Conservation (phyloP, 1,140 invertebrate species). For the Pseudomyrmex sp. region DNA sequence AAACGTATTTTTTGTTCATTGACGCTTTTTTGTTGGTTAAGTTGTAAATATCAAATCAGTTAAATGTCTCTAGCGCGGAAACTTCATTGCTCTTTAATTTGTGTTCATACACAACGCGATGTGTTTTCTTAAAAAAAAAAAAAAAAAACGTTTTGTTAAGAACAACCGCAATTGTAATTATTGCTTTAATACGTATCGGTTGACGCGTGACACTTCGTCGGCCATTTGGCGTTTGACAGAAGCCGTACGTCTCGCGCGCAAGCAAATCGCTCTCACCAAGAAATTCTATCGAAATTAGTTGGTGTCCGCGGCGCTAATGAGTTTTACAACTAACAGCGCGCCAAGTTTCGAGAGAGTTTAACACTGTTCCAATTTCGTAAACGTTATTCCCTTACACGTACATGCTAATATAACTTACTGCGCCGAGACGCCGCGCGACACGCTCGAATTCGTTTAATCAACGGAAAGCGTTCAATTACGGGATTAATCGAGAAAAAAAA, state of each 20-base stretch:
- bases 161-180: background rate
- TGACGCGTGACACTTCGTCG: background rate
- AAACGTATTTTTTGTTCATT: background rate
- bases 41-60: background rate
- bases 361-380: background rate
- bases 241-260: conserved; percentile 25
- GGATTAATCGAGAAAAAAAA: background rate
- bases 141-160: no score
- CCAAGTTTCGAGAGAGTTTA: background rate
- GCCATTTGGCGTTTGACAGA: conserved; percentile 1
- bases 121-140: no score
- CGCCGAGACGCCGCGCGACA: background rate
- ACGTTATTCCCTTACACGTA: conserved; percentile 14
- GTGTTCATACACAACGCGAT: no score
- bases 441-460: background rate
- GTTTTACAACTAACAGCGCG: conserved; percentile 64
- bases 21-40: background rate
- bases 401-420: conserved; percentile 7
- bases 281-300: conserved; percentile 62
- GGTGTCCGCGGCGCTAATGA: conserved; percentile 55
- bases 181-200: conserved; percentile 45
- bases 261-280: conserved; percentile 62
- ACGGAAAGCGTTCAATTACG: no score
- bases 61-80: background rate
- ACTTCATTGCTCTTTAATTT: background rate